Base-by-base conservation (phyloP, 2,113 vertebrate species). In the Cariama cristata region DNA sequence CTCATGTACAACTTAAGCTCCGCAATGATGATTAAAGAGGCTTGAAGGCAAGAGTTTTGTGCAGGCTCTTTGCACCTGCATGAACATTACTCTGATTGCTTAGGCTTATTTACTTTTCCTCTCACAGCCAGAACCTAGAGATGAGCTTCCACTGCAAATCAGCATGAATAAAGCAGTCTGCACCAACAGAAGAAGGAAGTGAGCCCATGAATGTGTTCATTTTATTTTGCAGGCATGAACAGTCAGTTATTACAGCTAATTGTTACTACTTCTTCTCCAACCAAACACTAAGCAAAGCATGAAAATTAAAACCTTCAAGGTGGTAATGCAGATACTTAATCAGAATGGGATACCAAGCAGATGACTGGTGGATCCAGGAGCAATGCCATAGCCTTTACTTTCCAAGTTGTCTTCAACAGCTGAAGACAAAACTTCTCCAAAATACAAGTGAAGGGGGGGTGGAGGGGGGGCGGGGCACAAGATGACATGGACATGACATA, bases 21-120 rank as follows among this genome's bases (percentile, higher is more conserved):
- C 2, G 5, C 88, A 71, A 42, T 59, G 91, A 56, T 76, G 79
- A 94, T 86, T 87, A 79, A 86, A 81, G 66, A 42, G 30, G 27
- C 72, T 92, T 94, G 93, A 91, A 96, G 76, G 84, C 68, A 91
- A 75, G 62, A 68, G 77, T 56, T 91, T 95, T 87, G 33, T 93
- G 79, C 47, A 72, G 83, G 76, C 76, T 91, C n/a, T 92, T 96
- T 97, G 86, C 95, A 95, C 94, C 93, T 95, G 86, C 88, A 64
- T 67, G 76, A 94, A 42, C 86, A 85, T 95, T 72, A 64, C 21
- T 24, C 35, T 96, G 94, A 96, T 96, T 95, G 91, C 83, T 94
- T 87, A 58, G 83, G 80, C 69, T 96, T 97, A 90, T 95, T 97
- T 93, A 94, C 91, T 96, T 91, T 93, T 75, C 40, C 12, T 89